Percentiles rank a stretch among this genome's conserved stretches.
Evolutionary conservation across 2,113 vertebrate genomes (phyloP).

Genomic region (human): DNA sequence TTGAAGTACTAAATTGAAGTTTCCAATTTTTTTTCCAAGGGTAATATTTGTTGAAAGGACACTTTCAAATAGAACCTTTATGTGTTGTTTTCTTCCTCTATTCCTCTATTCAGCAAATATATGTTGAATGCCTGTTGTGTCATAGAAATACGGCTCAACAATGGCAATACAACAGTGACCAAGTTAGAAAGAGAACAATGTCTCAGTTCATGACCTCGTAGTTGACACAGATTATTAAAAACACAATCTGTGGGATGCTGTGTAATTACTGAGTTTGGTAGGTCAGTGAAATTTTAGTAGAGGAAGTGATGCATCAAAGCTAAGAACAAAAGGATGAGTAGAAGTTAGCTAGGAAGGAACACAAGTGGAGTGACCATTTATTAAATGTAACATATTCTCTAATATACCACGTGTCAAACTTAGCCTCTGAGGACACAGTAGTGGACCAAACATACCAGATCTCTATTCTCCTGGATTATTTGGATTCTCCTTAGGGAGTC

Average conservation of each 20-base stretch:
- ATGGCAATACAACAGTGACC: background rate
- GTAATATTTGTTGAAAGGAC: background rate
- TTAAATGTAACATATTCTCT: background rate
- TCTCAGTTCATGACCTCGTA: background rate
- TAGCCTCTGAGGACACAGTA: background rate
- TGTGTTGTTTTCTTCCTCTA: background rate
- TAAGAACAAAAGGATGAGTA: background rate
- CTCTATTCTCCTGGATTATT: background rate
- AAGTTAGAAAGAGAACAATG: background rate
- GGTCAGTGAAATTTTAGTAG: background rate
- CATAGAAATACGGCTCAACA: background rate
- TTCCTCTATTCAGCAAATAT: background rate
- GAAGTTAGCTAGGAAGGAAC: background rate
- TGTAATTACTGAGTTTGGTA: background rate
- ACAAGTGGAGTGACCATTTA: background rate
- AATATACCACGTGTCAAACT: background rate
- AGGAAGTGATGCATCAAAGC: background rate
- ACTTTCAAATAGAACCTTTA: background rate
- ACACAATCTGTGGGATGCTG: background rate
- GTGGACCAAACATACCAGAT: background rate
- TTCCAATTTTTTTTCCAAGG: background rate
- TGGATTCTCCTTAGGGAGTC: background rate
- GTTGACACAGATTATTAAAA: background rate
- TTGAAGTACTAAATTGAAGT: background rate
- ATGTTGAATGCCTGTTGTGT: background rate